These are phyloP conservation scores for Apocheima hispidaria DNA, from an alignment of 2,888 invertebrate species.

Conservation along the genomic window DNA sequence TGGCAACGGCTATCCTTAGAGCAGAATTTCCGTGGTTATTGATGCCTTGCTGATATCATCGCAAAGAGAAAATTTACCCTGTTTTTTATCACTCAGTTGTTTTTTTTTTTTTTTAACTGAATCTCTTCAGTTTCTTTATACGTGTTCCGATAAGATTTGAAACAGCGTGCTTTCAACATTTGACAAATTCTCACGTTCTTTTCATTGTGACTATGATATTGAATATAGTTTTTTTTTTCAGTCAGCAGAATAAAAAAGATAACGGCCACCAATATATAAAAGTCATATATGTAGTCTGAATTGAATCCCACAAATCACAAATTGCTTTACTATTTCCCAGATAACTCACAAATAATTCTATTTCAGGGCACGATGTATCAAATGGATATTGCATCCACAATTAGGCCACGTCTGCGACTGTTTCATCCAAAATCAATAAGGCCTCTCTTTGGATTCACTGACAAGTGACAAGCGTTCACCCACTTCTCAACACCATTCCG, in stretches of 20 bases:
- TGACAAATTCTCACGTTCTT: too few relatives aligned
- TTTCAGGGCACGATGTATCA: background rate
- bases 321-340: background rate
- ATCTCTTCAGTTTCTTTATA: too few relatives aligned
- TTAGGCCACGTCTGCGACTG: slow-evolving; percentile 19
- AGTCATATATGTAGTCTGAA: too few relatives aligned
- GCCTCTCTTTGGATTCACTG: slow-evolving; percentile 2
- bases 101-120: too few relatives aligned
- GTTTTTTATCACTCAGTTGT: too few relatives aligned
- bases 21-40: background rate
- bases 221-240: background rate
- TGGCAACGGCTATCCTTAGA: slow-evolving; percentile 4
- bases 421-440: slow-evolving; percentile 26
- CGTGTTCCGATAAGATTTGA: too few relatives aligned
- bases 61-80: background rate
- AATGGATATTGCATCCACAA: slow-evolving; percentile 25
- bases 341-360: background rate
- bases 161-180: background rate
- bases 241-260: background rate
- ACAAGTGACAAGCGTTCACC: slow-evolving; percentile 17
- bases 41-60: background rate
- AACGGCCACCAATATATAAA: background rate
- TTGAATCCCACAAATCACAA: too few relatives aligned
- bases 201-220: too few relatives aligned
- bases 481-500: slow-evolving; percentile 27